These are phyloP conservation scores for Temnothorax ravouxi DNA, from an alignment of 2,888 invertebrate genomes.

Conservation along the genomic window DNA sequence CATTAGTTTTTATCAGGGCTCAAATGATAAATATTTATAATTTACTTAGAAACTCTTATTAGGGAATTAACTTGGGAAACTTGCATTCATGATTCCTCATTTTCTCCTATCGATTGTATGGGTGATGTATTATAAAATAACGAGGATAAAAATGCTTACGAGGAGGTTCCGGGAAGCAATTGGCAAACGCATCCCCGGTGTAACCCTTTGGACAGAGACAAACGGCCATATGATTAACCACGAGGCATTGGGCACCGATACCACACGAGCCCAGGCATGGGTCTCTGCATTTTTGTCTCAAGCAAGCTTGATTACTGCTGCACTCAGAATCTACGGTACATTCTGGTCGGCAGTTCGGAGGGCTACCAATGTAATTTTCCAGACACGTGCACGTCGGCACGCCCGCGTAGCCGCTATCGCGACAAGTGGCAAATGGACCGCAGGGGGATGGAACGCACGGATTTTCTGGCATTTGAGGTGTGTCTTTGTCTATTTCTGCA, in stretches of 20 bases:
- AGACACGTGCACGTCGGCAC: slow-evolving; percentile 89
- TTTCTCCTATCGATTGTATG: not conserved
- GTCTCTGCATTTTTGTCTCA: slow-evolving; percentile 87
- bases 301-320: slow-evolving; percentile 86
- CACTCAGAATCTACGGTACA: slow-evolving; percentile 87
- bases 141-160: slow-evolving; percentile 85
- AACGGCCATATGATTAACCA: slow-evolving; percentile 87
- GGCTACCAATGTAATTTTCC: slow-evolving; percentile 86
- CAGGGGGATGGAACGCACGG: slow-evolving; percentile 94
- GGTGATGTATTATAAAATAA: slow-evolving; percentile 58
- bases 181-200: slow-evolving; percentile 87
- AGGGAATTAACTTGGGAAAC: not conserved
- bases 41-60: not conserved
- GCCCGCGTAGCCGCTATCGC: slow-evolving; percentile 90
- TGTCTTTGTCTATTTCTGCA: slow-evolving; percentile 26
- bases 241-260: slow-evolving; percentile 86
- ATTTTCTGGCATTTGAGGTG: slow-evolving; percentile 82
- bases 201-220: slow-evolving; percentile 87
- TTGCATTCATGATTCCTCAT: not conserved
- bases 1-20: not conserved
- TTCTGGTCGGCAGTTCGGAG: slow-evolving; percentile 86
- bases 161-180: slow-evolving; percentile 86
- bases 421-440: slow-evolving; percentile 93
- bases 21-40: slow-evolving; percentile 7
- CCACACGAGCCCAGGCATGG: slow-evolving; percentile 87